Conservation (phyloP, 92 coral and sea anemone genomes). For the Chrysogorgia sp. region DNA sequence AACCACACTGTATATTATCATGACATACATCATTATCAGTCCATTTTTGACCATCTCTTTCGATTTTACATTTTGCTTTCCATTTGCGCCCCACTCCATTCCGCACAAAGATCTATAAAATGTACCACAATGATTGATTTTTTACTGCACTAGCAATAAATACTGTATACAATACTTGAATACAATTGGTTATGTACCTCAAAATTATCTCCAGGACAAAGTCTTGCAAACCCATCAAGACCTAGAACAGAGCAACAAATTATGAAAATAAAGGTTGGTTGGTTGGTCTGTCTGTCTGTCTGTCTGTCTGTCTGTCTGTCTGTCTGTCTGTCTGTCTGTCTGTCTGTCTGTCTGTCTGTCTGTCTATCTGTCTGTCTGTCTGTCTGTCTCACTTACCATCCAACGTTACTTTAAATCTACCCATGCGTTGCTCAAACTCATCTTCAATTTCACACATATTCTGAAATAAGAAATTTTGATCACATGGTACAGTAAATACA, state of each 20-base stretch:
- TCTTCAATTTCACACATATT: conserved; percentile 94
- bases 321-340: no score
- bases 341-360: no score
- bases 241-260: conserved; percentile 44
- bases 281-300: no score
- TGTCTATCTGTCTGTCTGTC: no score
- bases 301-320: no score
- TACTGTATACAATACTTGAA: not conserved
- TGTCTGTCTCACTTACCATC: conserved; percentile 89
- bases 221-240: conserved; percentile 92
- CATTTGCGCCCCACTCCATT: conserved; percentile 84
- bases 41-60: conserved; percentile 93
- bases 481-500: no score
- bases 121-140: not conserved
- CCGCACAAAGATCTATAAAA: conserved; percentile 70
- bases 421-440: conserved; percentile 86
- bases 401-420: conserved; percentile 80
- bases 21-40: conserved; percentile 74
- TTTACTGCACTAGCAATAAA: not conserved
- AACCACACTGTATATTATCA: not conserved
- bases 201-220: conserved; percentile 94
- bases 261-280: not conserved
- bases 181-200: conserved; percentile 61
- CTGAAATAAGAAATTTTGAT: conserved; percentile 57
- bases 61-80: conserved; percentile 91